Evolutionary conservation across 1,140 invertebrate genomes (phyloP).

Genomic region (Macrobrachium rosenbergii): DNA sequence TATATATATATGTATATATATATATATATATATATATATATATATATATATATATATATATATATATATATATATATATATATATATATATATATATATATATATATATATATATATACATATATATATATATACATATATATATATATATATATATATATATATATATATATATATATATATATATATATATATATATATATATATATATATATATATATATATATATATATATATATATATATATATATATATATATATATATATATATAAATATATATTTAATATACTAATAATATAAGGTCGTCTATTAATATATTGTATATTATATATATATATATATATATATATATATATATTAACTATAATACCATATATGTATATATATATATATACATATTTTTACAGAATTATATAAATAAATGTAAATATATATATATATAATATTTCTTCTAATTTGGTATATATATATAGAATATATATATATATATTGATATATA

Average conservation of each 20-base stretch:
- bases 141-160: conserved; percentile 28
- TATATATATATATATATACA: conserved; percentile 4
- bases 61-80: conserved; percentile 8
- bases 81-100: conserved; percentile 17
- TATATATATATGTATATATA: neutral
- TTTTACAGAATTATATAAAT: too few species aligned
- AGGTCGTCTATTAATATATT: too few species aligned
- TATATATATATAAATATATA: conserved; percentile 7
- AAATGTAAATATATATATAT: too few species aligned
- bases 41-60: conserved; percentile 11
- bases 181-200: conserved; percentile 27
- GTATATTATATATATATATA: too few species aligned
- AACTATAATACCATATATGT: too few species aligned
- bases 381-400: too few species aligned
- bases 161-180: conserved; percentile 27
- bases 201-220: neutral
- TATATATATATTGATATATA: too few species aligned
- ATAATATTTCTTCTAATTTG: too few species aligned
- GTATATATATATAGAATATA: too few species aligned
- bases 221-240: conserved; percentile 33
- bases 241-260: conserved; percentile 39
- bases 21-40: neutral
- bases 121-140: conserved; percentile 26
- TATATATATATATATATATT: too few species aligned
- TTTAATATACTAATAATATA: neutral